Conservation (phyloP, 2,797 vertebrate species). For the Sandelia bainsii region DNA sequence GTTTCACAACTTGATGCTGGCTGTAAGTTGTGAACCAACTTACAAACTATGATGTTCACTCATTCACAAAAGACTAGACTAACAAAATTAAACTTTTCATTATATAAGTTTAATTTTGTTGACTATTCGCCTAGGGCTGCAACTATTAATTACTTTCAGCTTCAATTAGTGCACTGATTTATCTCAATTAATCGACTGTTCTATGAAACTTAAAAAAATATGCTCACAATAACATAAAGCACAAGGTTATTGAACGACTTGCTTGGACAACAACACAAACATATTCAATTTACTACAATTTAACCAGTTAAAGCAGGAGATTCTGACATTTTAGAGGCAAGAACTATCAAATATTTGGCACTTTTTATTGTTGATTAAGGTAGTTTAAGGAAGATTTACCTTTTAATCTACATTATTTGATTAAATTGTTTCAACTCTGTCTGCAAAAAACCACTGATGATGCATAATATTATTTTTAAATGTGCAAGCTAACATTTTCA, state of each 20-base stretch:
- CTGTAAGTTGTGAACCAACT: background rate
- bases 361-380: background rate
- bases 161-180: background rate
- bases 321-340: too few species aligned
- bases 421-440: background rate
- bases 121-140: background rate
- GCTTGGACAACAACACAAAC: background rate
- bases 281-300: background rate
- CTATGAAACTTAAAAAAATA: too few species aligned
- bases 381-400: background rate
- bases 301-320: too few species aligned
- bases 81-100: background rate
- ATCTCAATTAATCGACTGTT: background rate
- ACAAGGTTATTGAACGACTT: background rate
- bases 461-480: too few species aligned
- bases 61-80: background rate
- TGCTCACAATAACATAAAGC: too few species aligned
- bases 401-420: background rate
- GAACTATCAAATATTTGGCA: background rate
- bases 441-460: background rate
- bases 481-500: too few species aligned
- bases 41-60: slow-evolving; percentile 10
- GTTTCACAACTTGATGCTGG: slow-evolving; percentile 27
- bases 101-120: too few species aligned
- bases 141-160: background rate